Conservation (phyloP, 2,797 vertebrate species). For the Danio choprae region DNA sequence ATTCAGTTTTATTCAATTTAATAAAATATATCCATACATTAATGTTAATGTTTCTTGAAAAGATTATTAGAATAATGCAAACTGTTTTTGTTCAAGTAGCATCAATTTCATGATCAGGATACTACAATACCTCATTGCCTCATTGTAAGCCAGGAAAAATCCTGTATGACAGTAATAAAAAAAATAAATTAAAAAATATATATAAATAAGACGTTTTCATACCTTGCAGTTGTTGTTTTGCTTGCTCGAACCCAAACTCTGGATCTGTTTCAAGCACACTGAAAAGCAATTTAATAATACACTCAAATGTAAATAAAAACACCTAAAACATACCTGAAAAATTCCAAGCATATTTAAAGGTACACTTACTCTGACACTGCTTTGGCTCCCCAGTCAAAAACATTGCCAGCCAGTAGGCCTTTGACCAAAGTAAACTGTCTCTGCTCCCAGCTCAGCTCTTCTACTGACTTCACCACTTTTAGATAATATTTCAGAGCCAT, state of each 20-base stretch:
- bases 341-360: background rate
- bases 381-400: conserved; percentile 99
- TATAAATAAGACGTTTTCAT: no score
- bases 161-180: background rate
- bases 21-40: no score
- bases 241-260: conserved; percentile 95
- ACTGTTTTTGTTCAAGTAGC: no score
- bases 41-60: no score
- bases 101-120: no score
- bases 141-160: no score
- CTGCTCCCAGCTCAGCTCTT: conserved; percentile 91
- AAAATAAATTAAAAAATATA: no score
- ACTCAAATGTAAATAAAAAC: background rate
- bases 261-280: conserved; percentile 95
- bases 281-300: conserved; percentile 31
- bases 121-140: no score
- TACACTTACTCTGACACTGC: conserved; percentile 94
- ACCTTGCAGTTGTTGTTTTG: conserved; percentile 95
- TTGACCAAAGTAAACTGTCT: conserved; percentile 93
- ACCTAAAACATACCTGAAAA: background rate
- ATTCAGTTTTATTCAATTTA: no score
- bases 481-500: conserved; percentile 90
- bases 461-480: conserved; percentile 86
- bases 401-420: conserved; percentile 95
- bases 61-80: no score